Conservation (phyloP, 1,140 invertebrate genomes). For the Geopemphigus sp. region DNA sequence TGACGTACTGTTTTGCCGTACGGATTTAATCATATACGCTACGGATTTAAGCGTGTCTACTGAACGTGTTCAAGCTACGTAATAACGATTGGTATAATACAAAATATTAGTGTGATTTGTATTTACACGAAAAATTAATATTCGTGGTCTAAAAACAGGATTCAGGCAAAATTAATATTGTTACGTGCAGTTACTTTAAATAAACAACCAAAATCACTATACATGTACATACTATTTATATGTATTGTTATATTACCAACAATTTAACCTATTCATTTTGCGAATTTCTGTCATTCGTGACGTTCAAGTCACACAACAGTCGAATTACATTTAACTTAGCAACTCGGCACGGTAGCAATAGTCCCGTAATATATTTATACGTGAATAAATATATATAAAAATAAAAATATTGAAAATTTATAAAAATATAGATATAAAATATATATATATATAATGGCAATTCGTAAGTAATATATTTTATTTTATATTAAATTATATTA, state of each 20-base stretch:
- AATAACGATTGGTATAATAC: conserved; percentile 20
- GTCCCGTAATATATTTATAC: background rate
- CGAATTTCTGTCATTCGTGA: conserved; percentile 39
- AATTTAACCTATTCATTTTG: background rate
- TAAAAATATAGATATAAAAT: too few relatives aligned
- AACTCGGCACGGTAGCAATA: conserved; percentile 47
- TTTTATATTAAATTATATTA: background rate
- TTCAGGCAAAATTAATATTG: conserved; percentile 46
- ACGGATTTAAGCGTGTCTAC: conserved; percentile 35
- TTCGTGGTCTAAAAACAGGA: conserved; percentile 30
- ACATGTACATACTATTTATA: background rate
- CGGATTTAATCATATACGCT: conserved; percentile 1
- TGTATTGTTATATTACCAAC: background rate
- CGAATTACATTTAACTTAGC: conserved; percentile 27
- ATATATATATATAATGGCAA: background rate
- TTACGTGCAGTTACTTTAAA: conserved; percentile 45
- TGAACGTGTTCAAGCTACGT: conserved; percentile 35
- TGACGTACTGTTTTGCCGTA: conserved; percentile 18
- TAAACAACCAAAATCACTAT: conserved; percentile 11
- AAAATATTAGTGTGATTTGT: conserved; percentile 17
- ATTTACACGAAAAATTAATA: conserved; percentile 32
- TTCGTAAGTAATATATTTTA: background rate
- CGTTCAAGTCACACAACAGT: conserved; percentile 4
- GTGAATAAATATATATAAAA: too few relatives aligned
- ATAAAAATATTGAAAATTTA: too few relatives aligned